phyloP scores from a whole-genome alignment of 2,797 vertebrate genomes.

The Siniperca scherzeri region DNA sequence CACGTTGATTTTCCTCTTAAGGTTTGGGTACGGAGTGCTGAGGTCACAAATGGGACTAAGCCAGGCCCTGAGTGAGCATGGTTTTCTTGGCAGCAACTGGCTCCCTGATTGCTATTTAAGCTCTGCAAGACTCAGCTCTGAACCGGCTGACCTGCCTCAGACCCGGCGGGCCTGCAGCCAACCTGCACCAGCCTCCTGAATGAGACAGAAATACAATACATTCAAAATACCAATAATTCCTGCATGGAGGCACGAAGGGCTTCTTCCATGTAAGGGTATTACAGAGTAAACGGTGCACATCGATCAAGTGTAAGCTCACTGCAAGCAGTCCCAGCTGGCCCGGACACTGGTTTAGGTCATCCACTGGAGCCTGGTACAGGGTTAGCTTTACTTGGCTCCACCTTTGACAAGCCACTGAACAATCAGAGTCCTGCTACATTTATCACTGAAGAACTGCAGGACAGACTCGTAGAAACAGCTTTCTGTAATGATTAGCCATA shows the following conservation, averaged over 20 bases:
- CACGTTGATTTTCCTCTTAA: neutral
- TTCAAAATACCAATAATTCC: conserved; percentile 13
- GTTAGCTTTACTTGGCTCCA: conserved; percentile 53
- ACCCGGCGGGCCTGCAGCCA: conserved; percentile 29
- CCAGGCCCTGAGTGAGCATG: conserved; percentile 25
- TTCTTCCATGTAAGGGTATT: conserved; percentile 61
- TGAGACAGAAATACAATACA: conserved; percentile 50
- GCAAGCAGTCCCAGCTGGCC: conserved; percentile 22
- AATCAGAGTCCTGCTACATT: conserved; percentile 20
- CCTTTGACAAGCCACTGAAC: conserved; percentile 22
- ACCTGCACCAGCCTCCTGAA: conserved; percentile 49
- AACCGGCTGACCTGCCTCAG: conserved; percentile 11
- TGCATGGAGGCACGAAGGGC: conserved; percentile 18
- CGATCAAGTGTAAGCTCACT: conserved; percentile 35
- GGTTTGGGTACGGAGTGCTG: conserved; percentile 6
- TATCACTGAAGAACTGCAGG: conserved; percentile 86
- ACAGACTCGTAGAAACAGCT: conserved; percentile 86
- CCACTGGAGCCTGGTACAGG: conserved; percentile 6
- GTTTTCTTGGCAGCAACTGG: conserved; percentile 30
- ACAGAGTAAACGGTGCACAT: conserved; percentile 23
- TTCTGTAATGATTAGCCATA: conserved; percentile 83
- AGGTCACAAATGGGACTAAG: conserved; percentile 16
- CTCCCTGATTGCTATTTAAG: conserved; percentile 38
- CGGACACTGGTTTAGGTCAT: conserved; percentile 38
- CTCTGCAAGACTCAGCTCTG: conserved; percentile 33